Base-by-base conservation (phyloP, 2,888 invertebrate genomes). In the Athalia cordata region DNA sequence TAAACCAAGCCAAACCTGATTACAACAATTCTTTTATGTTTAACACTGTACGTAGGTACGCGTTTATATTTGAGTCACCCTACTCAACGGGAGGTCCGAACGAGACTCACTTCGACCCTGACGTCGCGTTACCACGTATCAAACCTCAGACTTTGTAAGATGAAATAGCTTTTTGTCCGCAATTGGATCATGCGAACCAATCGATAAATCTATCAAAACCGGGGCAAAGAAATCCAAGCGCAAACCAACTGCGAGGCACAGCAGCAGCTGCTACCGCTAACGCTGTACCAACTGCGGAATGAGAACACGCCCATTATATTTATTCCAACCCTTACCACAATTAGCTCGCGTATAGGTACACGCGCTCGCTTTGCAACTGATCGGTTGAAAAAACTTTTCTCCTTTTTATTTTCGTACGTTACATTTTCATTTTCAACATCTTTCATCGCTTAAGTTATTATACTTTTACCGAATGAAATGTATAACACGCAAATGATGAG, bases 1-100 rank as follows among this genome's bases (percentile, higher is more conserved):
- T 29, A 29, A 29, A 29, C 29, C 49, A 9, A 80, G 77, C 83
- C 77, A 83, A 83, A 83, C 81, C 80, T 81, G 81, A 82, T 84
- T 83, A 77, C 66, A 81, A 78, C 79, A 79, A 81, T 78, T 77
- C 77, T 45, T 77, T 77, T 43, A 29, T 29, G 29, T 29, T 29
- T 29, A 29, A 29, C 29, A 2, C 29, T 0, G 1, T 29, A 29
- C 29, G 29, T n/a, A n/a, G n/a, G n/a, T 29, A 3, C 43, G 11
- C 5, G 49, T 65, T 7, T 65, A 66, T 8, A 65, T 77, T 77
- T 55, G 77, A 77, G 47, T 77, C 13, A 55, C 64, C 64, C 77
- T 29, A 9, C 77, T 29, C 81, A 81, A 82, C 81, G 77, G 79
- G 79, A 65, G 76, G 62, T 70, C 55, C 45, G 29, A 7, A 13